These are phyloP conservation scores for Hucho hucho DNA, from an alignment of 2,113 vertebrate species.

Conservation along the genomic window DNA sequence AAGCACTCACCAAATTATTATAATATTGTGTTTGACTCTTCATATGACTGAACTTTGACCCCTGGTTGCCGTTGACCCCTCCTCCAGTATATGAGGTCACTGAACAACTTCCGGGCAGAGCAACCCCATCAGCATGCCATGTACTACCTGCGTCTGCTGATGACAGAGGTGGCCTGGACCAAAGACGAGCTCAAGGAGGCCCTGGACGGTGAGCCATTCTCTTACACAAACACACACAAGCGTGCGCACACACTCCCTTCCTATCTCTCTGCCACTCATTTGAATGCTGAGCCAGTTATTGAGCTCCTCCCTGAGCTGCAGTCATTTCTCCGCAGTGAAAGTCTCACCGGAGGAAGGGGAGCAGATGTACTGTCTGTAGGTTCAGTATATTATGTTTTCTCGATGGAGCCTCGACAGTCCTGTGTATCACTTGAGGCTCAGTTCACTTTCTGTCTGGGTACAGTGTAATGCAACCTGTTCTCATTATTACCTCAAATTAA, in stretches of 20 bases:
- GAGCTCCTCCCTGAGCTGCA: conserved; percentile 10
- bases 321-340: not conserved
- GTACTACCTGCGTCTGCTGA: conserved; percentile 95
- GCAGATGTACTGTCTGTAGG: not conserved
- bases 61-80: not conserved
- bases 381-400: too few species aligned
- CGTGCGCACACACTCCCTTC: not conserved
- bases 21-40: too few species aligned
- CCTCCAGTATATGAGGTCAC: conserved; percentile 92
- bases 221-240: not conserved
- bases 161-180: conserved; percentile 98
- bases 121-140: conserved; percentile 94
- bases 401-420: too few species aligned
- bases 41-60: too few species aligned
- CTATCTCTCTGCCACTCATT: conserved; percentile 1
- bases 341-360: not conserved
- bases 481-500: too few species aligned
- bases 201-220: conserved; percentile 83
- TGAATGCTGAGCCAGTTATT: not conserved
- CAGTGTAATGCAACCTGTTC: too few species aligned
- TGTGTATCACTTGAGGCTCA: too few species aligned
- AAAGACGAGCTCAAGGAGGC: conserved; percentile 96
- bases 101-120: conserved; percentile 97
- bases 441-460: too few species aligned
- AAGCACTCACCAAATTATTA: too few species aligned